These are phyloP conservation scores for Zoanthus sociatus DNA, from an alignment of 92 coral and sea anemone species.

Conservation along the genomic window DNA sequence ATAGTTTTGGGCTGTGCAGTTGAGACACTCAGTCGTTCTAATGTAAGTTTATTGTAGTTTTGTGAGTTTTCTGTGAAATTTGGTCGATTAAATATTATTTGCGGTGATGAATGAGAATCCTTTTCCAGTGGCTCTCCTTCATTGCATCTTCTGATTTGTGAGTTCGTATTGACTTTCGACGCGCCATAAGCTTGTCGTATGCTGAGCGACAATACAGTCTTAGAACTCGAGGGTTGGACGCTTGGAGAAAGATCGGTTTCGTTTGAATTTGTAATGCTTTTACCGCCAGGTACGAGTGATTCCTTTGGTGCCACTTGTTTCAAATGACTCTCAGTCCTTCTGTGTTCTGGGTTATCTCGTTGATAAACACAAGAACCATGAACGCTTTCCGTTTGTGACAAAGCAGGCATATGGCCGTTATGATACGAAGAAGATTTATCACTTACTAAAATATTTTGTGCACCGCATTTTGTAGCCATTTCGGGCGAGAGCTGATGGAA, in stretches of 20 bases:
- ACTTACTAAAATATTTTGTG: background rate
- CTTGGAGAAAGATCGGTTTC: background rate
- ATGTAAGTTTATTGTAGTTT: background rate
- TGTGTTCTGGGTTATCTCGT: background rate
- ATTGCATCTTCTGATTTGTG: background rate
- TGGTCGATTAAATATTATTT: background rate
- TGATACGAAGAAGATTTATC: background rate
- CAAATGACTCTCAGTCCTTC: background rate
- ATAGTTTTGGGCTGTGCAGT: background rate
- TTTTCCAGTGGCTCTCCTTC: background rate
- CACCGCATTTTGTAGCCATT: no score
- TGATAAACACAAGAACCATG: background rate
- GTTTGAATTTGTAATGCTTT: background rate
- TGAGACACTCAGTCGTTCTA: background rate
- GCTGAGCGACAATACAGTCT: constrained; percentile 31
- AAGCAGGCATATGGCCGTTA: background rate
- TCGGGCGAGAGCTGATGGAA: no score
- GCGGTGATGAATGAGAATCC: background rate
- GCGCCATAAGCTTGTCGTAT: constrained; percentile 33
- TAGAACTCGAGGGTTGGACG: background rate
- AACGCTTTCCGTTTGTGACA: background rate
- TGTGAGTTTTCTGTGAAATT: no score
- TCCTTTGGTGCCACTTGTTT: background rate
- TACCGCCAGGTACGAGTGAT: background rate
- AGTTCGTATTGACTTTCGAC: background rate